These are phyloP conservation scores for Fundulus diaphanus DNA, from an alignment of 2,797 vertebrate species.

Conservation along the genomic window DNA sequence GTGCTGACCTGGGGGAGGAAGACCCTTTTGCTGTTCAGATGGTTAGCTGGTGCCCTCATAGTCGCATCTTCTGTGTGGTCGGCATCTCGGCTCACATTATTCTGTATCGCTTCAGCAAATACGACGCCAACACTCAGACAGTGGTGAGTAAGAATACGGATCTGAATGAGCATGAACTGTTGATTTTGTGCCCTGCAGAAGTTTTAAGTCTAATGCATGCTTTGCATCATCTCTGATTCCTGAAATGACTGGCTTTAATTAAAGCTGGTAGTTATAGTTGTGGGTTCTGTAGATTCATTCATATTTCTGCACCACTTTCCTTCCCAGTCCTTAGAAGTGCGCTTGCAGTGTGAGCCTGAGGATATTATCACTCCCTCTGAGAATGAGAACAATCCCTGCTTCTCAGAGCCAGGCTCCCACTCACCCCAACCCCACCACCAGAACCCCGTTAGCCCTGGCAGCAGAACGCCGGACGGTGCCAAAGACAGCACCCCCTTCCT, in stretches of 20 bases:
- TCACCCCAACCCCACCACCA: constrained; percentile 86
- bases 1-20: constrained; percentile 90
- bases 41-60: constrained; percentile 97
- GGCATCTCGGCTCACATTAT: constrained; percentile 95
- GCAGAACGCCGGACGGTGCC: constrained; percentile 84
- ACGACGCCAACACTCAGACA: constrained; percentile 92
- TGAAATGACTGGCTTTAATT: neutral
- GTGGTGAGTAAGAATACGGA: constrained; percentile 84
- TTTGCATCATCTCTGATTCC: neutral
- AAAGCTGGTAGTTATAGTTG: neutral
- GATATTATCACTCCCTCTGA: constrained; percentile 92
- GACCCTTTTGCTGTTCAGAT: constrained; percentile 96
- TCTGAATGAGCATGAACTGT: neutral
- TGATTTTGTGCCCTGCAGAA: neutral
- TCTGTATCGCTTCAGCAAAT: constrained; percentile 94
- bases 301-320: constrained; percentile 5
- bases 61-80: constrained; percentile 94
- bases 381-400: constrained; percentile 87
- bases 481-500: constrained; percentile 91
- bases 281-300: neutral
- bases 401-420: constrained; percentile 87
- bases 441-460: constrained; percentile 87
- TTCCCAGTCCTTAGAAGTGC: constrained; percentile 90
- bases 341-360: constrained; percentile 91
- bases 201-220: neutral